Evolutionary conservation across 2,797 vertebrate genomes (phyloP), one percentile per base, ranked within the genome.

Genomic region (Anguilla obscura): DNA sequence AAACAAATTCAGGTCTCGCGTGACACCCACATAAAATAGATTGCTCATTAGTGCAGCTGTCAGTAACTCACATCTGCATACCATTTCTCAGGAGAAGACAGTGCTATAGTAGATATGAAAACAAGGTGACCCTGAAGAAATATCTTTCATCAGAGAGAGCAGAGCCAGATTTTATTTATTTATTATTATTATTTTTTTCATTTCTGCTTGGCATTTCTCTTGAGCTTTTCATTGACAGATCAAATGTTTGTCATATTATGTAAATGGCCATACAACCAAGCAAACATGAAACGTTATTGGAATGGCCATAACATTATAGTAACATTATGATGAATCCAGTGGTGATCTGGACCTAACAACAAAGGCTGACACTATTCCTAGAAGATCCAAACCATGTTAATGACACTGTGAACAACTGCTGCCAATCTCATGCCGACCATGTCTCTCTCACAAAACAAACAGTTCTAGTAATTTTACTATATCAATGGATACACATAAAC

Each of bases 1-100:
- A 74, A 74, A 74, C 69, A 74, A 79, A 79, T 79, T 45, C 18
- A 79, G 74, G 74, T 45, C 74, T 79, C 36, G 74, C 36, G 33
- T 79, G 74, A 79, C 74, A 40, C 36, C 4, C 33, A 6, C 27
- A 74, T 36, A 45, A 79, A 79, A 79, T 40, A 40, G 16, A 45
- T 79, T 79, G 33, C 74, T 40, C 21, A 48, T 21, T 48, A 24
- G 79, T 12, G 27, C 24, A 12, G 40, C n/a, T 82, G 79, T 82
- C 45, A 82, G 79, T 48, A 82, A 82, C 79, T 50, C 40, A 24
- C 24, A 50, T 82, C 79, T 50, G 45, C 45, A n/a, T 50, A 21
- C 40, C 9, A 24, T 82, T 50, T 50, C 79, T 50, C 16, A 24
- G 24, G 79, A 50, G 18, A 24, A 79, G 14, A 40, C 45, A 79